These are phyloP conservation scores for Acanthococcus lagerstroemiae DNA, from an alignment of 2,888 invertebrate genomes.

Conservation along the genomic window DNA sequence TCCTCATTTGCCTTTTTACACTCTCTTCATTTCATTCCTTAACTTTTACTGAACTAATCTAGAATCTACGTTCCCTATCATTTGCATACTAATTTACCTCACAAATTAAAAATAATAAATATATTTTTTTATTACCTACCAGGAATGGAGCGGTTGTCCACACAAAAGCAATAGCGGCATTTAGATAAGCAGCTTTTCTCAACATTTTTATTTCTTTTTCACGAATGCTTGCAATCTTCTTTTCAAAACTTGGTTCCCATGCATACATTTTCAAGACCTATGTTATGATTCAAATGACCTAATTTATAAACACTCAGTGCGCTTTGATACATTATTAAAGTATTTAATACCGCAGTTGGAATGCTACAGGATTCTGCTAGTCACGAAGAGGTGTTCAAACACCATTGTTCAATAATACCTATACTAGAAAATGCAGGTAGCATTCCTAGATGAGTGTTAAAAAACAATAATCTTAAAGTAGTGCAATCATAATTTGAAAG, in stretches of 20 bases:
- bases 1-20: too few relatives aligned
- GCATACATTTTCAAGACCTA: slow-evolving; percentile 80
- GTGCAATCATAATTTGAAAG: too few relatives aligned
- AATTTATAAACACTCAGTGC: too few relatives aligned
- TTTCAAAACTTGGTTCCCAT: slow-evolving; percentile 88
- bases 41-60: slow-evolving; percentile 57
- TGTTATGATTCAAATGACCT: slow-evolving; percentile 5
- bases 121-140: not conserved
- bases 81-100: not conserved
- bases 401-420: too few relatives aligned
- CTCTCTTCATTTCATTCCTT: too few relatives aligned
- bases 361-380: too few relatives aligned
- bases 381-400: too few relatives aligned
- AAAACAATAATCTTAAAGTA: too few relatives aligned
- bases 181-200: slow-evolving; percentile 77
- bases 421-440: too few relatives aligned
- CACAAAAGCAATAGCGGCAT: slow-evolving; percentile 79
- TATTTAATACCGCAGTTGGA: too few relatives aligned
- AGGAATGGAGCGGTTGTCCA: slow-evolving; percentile 75
- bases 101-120: not conserved
- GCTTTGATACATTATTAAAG: too few relatives aligned
- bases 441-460: too few relatives aligned
- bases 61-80: not conserved
- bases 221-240: slow-evolving; percentile 76
- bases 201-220: slow-evolving; percentile 78